Percentiles rank a stretch among this genome's conserved stretches.
Evolutionary conservation across 2,797 vertebrate genomes (phyloP).

Genomic region (Momotus momota): DNA sequence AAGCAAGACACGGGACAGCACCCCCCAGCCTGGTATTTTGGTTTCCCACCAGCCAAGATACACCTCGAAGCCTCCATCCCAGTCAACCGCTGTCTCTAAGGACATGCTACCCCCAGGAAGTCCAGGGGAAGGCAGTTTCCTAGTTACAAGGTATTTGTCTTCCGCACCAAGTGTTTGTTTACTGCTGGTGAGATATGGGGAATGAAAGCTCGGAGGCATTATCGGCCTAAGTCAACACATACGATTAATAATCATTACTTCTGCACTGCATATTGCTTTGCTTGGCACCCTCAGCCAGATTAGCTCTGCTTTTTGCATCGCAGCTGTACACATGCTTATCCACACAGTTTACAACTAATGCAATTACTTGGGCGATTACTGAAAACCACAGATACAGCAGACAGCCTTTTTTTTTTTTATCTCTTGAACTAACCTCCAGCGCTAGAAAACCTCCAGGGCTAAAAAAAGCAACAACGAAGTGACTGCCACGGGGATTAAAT

Average conservation of each 20-base stretch:
- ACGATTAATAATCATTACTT: constrained; percentile 16
- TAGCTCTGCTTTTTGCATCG: constrained; percentile 1
- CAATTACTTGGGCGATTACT: constrained; percentile 30
- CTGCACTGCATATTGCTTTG: constrained; percentile 4
- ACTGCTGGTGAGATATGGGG: neutral
- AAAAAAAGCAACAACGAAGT: neutral
- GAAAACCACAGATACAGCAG: neutral
- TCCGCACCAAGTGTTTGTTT: neutral
- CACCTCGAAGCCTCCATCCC: neutral
- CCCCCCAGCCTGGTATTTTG: neutral
- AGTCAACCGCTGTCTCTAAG: neutral
- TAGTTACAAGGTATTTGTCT: constrained; percentile 7
- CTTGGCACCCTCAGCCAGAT: neutral
- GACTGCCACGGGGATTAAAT: neutral
- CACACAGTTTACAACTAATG: neutral
- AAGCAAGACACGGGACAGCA: neutral
- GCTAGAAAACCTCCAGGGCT: neutral
- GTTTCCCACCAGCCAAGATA: neutral
- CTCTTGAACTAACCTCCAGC: constrained; percentile 2
- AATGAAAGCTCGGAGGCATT: neutral
- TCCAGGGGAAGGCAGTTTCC: neutral
- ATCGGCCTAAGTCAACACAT: constrained; percentile 34
- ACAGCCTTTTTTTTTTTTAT: neutral
- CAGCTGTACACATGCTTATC: neutral
- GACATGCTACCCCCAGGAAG: neutral